Base-by-base conservation (phyloP, 2,797 vertebrate genomes). In the Peromyscus aztecus region DNA sequence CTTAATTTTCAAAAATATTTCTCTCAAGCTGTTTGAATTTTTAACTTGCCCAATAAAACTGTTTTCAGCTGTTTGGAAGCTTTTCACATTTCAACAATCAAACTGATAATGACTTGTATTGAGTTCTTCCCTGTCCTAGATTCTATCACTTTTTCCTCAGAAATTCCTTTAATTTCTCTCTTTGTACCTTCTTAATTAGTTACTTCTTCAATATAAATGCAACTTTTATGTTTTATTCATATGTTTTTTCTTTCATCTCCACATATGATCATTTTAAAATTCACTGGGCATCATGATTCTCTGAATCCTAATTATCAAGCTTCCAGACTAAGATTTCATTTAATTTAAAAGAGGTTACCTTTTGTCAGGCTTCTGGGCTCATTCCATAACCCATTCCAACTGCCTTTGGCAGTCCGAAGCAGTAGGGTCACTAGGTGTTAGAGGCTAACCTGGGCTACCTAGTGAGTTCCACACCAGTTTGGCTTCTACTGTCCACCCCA, bases 71-170 rank as follows among this genome's bases (percentile, higher is more conserved):
- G 4, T 37, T 93, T 9, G 76, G 17, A 67, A 77, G 8, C 43
- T 82, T 96, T 92, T 88, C 91, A 73, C 14, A 85, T 71, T 88
- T 76, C 31, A 90, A 49, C 31, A 65, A 52, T 81, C 10, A 75
- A 95, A 24, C 17, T 71, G 49, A 40, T 73, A 55, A 37, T 73
- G 40, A 52, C 6, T 43, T 73, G 46, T 90, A 82, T 73, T 34
- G 65, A 76, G n/a, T 92, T 83, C 7, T 34, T 16, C 49, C 14
- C 9, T 0, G 6, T 14, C 75, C 46, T 69, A 71, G 59, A 37
- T 31, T 61, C 23, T 89, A 86, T 75, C 76, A 65, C 52, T 83
- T 86, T 59, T 46, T 80, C 71, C 81, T 84, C 90, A 63, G 85
- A 87, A 71, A 4, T 55, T 23, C 52, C 69, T 67, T 9, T 76